Evolutionary conservation across 1,140 invertebrate species (phyloP), one percentile per base, ranked within the genome.

Genomic region (Gonatopus flavifemur): DNA sequence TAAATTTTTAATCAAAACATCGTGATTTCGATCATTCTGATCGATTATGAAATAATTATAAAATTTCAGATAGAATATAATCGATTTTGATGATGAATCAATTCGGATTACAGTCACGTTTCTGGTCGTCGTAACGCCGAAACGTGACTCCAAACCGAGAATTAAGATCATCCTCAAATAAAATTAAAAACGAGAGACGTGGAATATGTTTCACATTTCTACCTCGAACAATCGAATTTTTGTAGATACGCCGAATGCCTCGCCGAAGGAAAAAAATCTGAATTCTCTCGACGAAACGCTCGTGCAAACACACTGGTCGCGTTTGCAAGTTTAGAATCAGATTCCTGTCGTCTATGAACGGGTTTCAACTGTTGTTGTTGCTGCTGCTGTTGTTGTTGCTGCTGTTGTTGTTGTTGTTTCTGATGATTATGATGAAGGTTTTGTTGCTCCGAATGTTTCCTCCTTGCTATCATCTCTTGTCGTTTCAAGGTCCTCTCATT

Each of bases 231-330:
- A 68, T 85, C 78, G 67, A 62, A 66, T 62, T 75, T 84, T 78
- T 62, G 80, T 52, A 74, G 78, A 81, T 69, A 90, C 80, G 88
- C 88, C 20, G 88, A 90, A 66, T 90, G 87, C 24, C 88, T 76
- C n/a, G 84, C 83, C 25, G 85, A 84, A 1, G 87, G 88, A 63
- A 90, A 89, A 50, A 91, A 85, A 64, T 91, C 88, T 0, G 88
- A 89, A 71, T 90, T 89, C 69, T 91, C 89, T 45, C 89, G 81
- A 20, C 89, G 79, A 66, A 91, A 90, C n/a, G 86, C 86, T 49
- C 87, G 82, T 31, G 87, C 84, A 66, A 89, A 88, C 43, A 85
- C 82, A 47, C 68, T 72, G n/a, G 59, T 57, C 10, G 71, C 50
- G 58, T 81, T 84, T 5, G 82, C 80, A 37, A 87, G 68, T 66